Base-by-base conservation (phyloP, 1,140 invertebrate species). In the Charaxes varanes region DNA sequence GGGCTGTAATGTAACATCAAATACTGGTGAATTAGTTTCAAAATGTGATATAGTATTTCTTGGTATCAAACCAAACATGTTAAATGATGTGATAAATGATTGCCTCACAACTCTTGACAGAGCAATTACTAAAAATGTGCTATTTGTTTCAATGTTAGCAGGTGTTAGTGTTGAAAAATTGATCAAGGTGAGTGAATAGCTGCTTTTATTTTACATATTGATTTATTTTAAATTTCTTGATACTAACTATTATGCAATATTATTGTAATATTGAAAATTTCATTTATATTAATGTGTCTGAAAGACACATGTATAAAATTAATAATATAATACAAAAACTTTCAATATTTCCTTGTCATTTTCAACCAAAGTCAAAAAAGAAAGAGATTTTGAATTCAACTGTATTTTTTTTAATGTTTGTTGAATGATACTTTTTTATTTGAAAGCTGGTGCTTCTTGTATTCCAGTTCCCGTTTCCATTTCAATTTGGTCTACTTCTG, bases 31-130 rank as follows among this genome's bases (percentile, higher is more conserved):
- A 55, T 71, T 92, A 49, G 63, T 88, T 17, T 86, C 82, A 32
- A 87, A 89, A 35, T 90, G 90, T 62, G 88, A 96, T 50, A 80
- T 95, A 8, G 84, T 97, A 49, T 91, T 97, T 56, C 70, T 98
- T 27, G 90, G 94, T 22, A 88, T 97, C 0, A 98, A 98, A 69
- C 96, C 96, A 2, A 89, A 93, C 41, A 86, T 93, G 42, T 86
- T 97, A 4, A 54, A 84, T 16, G 65, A 77, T 7, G 90, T 91
- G 13, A 74, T 94, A 40, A 47, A 53, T 6, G 52, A 66, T 15
- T 66, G 58, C 50, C 5, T 54, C 3, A 48, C 57, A n/a, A 53
- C 51, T 33, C 19, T 64, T 5, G 47, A 65, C 4, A 66, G 51
- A 17, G 44, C 52, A n/a, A 54, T 58, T 22, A 53, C 77, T 68